A percentile compares a stretch with the other conserved stretches of the same genome.
Evolutionary conservation across 1,140 invertebrate species (phyloP).

Genomic region (Trachymyrmex cornetzi): DNA sequence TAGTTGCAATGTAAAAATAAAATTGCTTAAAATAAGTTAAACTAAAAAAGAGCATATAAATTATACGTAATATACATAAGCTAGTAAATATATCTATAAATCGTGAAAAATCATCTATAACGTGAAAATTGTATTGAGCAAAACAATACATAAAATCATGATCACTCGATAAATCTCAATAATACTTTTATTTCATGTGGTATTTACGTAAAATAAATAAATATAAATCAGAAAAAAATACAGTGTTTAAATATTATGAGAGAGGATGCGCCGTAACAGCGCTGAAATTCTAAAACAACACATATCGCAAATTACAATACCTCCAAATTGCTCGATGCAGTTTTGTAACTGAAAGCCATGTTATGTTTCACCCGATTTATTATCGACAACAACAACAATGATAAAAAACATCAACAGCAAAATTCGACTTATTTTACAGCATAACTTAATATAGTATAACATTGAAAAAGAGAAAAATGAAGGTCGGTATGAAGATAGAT

Average conservation of each 20-base stretch:
- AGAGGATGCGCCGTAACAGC: background rate
- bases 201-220: conserved; percentile 14
- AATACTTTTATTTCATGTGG: background rate
- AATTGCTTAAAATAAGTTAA: conserved; percentile 11
- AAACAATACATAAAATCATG: conserved; percentile 8
- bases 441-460: background rate
- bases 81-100: background rate
- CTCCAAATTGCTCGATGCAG: conserved; percentile 30
- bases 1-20: background rate
- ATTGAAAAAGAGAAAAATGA: background rate
- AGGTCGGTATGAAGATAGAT: background rate
- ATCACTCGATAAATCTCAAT: background rate
- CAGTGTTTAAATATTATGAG: background rate
- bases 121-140: background rate
- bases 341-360: background rate
- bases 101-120: background rate
- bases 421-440: background rate
- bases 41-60: background rate
- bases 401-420: background rate
- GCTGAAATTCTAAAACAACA: conserved; percentile 37
- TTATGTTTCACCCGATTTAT: conserved; percentile 15
- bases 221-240: conserved; percentile 6
- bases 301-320: conserved; percentile 22
- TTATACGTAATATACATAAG: background rate
- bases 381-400: background rate